phyloP scores from a whole-genome alignment of 2,888 invertebrate species.

The Piscicola geometra region DNA sequence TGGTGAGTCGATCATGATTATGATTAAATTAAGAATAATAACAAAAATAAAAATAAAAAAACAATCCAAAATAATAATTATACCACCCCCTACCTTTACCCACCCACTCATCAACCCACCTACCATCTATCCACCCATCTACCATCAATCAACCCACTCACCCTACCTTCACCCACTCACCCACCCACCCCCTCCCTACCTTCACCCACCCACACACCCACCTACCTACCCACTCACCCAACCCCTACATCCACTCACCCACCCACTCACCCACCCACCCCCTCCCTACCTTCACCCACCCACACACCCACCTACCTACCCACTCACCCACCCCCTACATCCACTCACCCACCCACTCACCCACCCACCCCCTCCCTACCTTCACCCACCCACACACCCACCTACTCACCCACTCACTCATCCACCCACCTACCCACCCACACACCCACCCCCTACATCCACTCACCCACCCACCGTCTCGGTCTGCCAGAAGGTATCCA shows the following conservation, averaged over 20 bases:
- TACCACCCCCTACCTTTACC: not conserved
- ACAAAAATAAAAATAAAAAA: not conserved
- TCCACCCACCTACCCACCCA: too few species aligned
- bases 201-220: not conserved
- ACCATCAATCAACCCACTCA: too few species aligned
- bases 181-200: too few species aligned
- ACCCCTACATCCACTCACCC: not conserved
- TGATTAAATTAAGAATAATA: not conserved
- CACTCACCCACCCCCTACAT: slow-evolving; percentile 73
- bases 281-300: too few species aligned
- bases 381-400: too few species aligned
- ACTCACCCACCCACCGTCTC: slow-evolving; percentile 68
- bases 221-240: not conserved
- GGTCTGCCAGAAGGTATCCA: slow-evolving; percentile 99
- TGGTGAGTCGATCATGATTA: slow-evolving; percentile 40
- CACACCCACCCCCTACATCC: not conserved
- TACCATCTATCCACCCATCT: too few species aligned
- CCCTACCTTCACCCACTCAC: too few species aligned
- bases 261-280: too few species aligned
- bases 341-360: slow-evolving; percentile 98
- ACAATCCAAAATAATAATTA: not conserved
- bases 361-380: slow-evolving; percentile 64
- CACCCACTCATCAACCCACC: too few species aligned
- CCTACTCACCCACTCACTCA: slow-evolving; percentile 45
- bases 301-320: too few species aligned